These are phyloP conservation scores for Siderastrea siderea DNA, from an alignment of 92 coral and sea anemone species.

Conservation along the genomic window DNA sequence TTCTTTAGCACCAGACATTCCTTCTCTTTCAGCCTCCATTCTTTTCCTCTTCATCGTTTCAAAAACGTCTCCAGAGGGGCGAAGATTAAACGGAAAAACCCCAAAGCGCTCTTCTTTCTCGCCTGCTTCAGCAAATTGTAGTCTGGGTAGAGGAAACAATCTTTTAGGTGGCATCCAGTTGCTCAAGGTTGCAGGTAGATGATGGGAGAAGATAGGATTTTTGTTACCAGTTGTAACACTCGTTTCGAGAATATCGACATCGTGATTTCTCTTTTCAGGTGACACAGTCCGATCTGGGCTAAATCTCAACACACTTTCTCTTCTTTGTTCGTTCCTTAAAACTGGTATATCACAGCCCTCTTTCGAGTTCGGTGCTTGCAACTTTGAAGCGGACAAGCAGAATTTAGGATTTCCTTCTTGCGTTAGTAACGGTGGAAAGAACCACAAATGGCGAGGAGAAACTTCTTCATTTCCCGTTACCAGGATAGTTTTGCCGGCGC, in stretches of 20 bases:
- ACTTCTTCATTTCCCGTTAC: background rate
- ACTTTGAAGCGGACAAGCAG: background rate
- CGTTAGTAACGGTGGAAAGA: conserved; percentile 18
- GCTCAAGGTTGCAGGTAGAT: background rate
- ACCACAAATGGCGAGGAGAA: conserved; percentile 28
- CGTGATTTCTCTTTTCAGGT: background rate
- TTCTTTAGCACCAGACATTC: background rate
- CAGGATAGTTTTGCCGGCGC: background rate
- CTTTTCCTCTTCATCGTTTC: conserved; percentile 12
- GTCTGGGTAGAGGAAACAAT: background rate
- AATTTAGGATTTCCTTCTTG: conserved; percentile 6
- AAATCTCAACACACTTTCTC: background rate
- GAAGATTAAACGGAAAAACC: background rate
- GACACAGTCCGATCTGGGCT: background rate
- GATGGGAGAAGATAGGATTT: background rate
- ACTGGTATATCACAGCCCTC: background rate
- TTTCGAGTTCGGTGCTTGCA: background rate
- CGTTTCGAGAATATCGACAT: background rate
- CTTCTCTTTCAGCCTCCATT: background rate
- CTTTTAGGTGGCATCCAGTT: background rate
- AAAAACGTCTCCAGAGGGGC: background rate
- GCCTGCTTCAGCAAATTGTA: background rate
- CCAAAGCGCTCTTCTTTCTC: conserved; percentile 3
- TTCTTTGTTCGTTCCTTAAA: background rate
- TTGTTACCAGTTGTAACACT: background rate